phyloP scores from a whole-genome alignment of 2,113 vertebrate species.

The Forbesichthys agassizii region DNA sequence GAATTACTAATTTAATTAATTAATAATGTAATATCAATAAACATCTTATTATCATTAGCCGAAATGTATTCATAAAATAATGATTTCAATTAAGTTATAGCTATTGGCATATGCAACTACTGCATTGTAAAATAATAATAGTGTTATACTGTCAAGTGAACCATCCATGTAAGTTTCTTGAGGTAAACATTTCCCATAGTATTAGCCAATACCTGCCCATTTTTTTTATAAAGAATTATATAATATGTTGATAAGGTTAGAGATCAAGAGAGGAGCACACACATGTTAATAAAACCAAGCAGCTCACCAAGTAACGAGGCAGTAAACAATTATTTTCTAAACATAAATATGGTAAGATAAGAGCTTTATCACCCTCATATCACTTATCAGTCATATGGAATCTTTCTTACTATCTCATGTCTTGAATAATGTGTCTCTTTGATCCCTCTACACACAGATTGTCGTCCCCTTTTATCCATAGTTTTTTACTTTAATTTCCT shows the following conservation, averaged over 20 bases:
- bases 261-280: no score
- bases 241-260: background rate
- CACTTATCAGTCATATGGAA: constrained; percentile 58
- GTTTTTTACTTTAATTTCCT: background rate
- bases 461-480: background rate
- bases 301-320: constrained; percentile 43
- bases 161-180: constrained; percentile 3
- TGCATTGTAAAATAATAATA: no score
- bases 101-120: no score
- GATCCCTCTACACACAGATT: background rate
- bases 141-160: background rate
- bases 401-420: constrained; percentile 28
- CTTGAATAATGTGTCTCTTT: constrained; percentile 4
- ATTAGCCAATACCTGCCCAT: no score
- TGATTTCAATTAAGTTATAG: no score
- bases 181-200: constrained; percentile 4
- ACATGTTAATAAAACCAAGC: background rate
- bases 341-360: constrained; percentile 71
- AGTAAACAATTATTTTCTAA: constrained; percentile 39
- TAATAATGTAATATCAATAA: no score
- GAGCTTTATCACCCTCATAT: constrained; percentile 66
- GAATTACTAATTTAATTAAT: no score
- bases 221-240: no score
- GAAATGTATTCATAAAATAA: no score
- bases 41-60: no score